Base-by-base conservation (phyloP, 2,888 invertebrate species). In the Camponotus fellah region DNA sequence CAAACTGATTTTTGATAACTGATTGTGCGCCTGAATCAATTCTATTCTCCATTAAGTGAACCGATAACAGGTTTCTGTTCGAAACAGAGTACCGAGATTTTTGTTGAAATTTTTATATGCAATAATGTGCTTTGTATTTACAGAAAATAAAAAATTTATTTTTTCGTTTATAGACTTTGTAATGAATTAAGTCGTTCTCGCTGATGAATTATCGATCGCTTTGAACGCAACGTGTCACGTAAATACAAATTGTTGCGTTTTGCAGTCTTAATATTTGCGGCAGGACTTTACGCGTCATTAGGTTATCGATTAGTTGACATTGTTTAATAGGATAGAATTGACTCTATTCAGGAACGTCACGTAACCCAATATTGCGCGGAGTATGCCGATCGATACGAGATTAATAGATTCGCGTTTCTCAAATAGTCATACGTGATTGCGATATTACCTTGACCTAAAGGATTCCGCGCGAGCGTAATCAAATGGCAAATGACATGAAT, bases 361-460 rank as follows among this genome's bases (percentile, higher is more conserved):
- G 77, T 77, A 82, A 82, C 80, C 60, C 85, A 75, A 85, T 85
- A 87, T 82, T 65, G 76, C 60, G 37, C 53, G 58, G 43, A 34
- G 46, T 69, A 53, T 40, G 75, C 76, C 82, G 84, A 87, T 87
- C 88, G 88, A 87, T 87, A 88, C 72, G 68, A 82, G 84, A 87
- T 87, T 87, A 87, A 87, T 87, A 87, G 88, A 88, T 82, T 84
- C 88, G 76, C 76, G 86, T 86, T 84, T 83, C 87, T 87, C 86
- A 82, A 88, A 87, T 86, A 66, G 75, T 75, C 74, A 82, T 81
- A 86, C 84, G 71, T 40, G 66, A 72, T 62, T 65, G 21, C 34
- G 64, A 64, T 83, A 85, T 86, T 86, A 83, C 53, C 75, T 79
- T 66, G 60, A 69, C 60, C 81, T 76, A 82, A 88, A 86, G 85